Evolutionary conservation across 1,140 invertebrate genomes (phyloP).

Genomic region (Heliconius hewitsoni): DNA sequence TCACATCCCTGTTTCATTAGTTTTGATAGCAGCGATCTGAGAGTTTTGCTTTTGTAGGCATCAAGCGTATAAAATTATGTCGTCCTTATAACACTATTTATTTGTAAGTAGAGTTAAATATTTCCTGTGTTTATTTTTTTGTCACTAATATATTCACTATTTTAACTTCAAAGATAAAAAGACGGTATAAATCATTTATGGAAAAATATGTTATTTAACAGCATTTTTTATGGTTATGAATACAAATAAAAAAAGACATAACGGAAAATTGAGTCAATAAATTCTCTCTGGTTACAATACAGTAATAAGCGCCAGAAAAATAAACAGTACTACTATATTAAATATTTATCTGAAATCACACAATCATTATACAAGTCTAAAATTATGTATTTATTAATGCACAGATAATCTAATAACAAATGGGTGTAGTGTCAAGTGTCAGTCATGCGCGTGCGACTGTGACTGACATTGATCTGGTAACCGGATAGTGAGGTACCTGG

Average conservation of each 20-base stretch:
- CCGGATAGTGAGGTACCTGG: conserved; percentile 38
- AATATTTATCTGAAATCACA: not conserved
- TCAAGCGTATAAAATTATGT: not conserved
- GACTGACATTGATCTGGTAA: conserved; percentile 53
- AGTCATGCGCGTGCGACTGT: conserved; percentile 48
- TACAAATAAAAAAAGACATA: too few species aligned
- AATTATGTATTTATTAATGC: conserved; percentile 17
- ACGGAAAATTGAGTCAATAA: too few species aligned
- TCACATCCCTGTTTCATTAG: conserved; percentile 20
- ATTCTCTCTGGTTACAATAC: too few species aligned
- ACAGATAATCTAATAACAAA: conserved; percentile 29
- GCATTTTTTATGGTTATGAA: too few species aligned
- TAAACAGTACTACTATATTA: not conserved
- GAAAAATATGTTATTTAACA: too few species aligned
- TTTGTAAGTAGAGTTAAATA: not conserved
- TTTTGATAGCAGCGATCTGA: conserved; percentile 16
- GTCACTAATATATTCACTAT: too few species aligned
- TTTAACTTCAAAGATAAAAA: too few species aligned
- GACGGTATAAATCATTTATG: too few species aligned
- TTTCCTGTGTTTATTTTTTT: not conserved
- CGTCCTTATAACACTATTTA: not conserved
- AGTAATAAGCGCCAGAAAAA: not conserved
- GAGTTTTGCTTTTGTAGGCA: not conserved
- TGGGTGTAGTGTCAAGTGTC: conserved; percentile 41
- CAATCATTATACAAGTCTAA: not conserved